Conservation (phyloP, 92 coral and sea anemone genomes). For the Porites rus region DNA sequence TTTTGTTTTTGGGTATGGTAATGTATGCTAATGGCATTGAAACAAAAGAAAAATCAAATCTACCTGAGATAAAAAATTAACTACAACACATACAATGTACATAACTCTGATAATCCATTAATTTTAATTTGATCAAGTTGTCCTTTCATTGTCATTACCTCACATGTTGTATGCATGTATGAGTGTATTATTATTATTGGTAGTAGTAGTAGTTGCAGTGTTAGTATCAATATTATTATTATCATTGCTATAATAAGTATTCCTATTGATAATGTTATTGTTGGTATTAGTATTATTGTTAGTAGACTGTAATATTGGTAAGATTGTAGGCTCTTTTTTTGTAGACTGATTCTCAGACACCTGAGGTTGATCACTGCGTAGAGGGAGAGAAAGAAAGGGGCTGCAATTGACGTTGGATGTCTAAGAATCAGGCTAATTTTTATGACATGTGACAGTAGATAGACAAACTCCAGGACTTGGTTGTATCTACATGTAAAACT, state of each 20-base stretch:
- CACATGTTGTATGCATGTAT: background rate
- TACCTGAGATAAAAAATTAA: too few species aligned
- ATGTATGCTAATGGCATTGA: too few species aligned
- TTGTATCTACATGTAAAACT: background rate
- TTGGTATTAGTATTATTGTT: too few species aligned
- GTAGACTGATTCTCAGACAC: background rate
- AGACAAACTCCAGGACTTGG: background rate
- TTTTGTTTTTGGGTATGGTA: too few species aligned
- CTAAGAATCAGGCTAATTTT: background rate
- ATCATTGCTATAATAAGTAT: background rate
- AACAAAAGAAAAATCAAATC: too few species aligned
- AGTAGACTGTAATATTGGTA: conserved; percentile 35
- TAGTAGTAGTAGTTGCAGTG: background rate
- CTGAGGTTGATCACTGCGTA: background rate
- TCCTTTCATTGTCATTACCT: too few species aligned
- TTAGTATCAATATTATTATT: too few species aligned
- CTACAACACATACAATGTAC: too few species aligned
- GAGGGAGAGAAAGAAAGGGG: background rate
- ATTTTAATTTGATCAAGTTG: background rate
- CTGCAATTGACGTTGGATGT: background rate
- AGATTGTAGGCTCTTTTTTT: background rate
- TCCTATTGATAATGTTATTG: background rate
- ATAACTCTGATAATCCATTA: background rate
- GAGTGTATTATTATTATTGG: background rate
- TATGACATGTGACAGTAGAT: background rate